A percentile compares a stretch with the other conserved stretches of the same genome.
These are phyloP conservation scores for Lumbricus terrestris DNA, from an alignment of 2,888 invertebrate genomes.

Conservation along the genomic window DNA sequence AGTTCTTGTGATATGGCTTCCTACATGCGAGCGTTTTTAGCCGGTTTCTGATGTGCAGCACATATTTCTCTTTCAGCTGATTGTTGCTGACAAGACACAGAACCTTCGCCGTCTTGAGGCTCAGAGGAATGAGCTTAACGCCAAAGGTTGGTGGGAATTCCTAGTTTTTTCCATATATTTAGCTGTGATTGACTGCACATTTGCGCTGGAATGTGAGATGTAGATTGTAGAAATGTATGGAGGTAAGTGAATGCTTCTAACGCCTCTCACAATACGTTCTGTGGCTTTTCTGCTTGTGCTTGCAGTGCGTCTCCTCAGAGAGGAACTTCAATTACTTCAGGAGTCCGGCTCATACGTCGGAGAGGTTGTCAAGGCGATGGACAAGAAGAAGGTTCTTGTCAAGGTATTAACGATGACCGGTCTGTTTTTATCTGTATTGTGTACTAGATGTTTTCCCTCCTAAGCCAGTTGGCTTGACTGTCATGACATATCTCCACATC, in stretches of 20 bases:
- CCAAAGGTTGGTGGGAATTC: constrained; percentile 74
- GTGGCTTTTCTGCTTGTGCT: constrained; percentile 33
- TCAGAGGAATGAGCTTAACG: constrained; percentile 96
- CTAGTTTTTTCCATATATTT: neutral
- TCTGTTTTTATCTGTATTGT: too few species aligned
- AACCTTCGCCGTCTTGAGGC: constrained; percentile 94
- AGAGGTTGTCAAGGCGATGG: constrained; percentile 99
- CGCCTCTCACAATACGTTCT: neutral
- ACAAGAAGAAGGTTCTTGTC: constrained; percentile 98
- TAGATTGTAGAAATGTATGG: neutral
- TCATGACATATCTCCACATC: too few species aligned
- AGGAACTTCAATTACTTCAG: constrained; percentile 87
- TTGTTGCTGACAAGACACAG: constrained; percentile 95
- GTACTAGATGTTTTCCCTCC: too few species aligned
- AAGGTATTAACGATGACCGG: constrained; percentile 66
- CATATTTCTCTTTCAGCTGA: constrained; percentile 63
- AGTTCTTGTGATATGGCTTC: too few species aligned
- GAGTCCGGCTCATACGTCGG: constrained; percentile 99
- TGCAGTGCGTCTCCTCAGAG: constrained; percentile 90
- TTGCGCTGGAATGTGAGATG: neutral
- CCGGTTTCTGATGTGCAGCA: neutral
- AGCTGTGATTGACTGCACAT: neutral
- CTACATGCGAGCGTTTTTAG: too few species aligned
- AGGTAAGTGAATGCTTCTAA: neutral
- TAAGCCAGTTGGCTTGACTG: too few species aligned